phyloP scores from a whole-genome alignment of 2,888 invertebrate genomes.

The Peribatodes rhomboidaria region DNA sequence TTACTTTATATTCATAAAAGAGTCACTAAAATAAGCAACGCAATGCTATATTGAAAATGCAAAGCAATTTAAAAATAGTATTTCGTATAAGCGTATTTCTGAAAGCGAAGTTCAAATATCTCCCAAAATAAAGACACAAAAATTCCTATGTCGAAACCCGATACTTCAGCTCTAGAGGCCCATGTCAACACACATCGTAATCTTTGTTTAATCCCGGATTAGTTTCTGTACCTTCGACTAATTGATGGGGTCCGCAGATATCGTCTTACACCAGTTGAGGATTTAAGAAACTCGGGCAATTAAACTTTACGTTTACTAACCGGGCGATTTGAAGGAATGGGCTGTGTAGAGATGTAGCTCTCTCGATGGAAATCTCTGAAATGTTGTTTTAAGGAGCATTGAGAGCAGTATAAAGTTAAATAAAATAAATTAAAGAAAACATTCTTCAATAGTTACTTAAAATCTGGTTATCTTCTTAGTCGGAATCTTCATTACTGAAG shows the following conservation, averaged over 20 bases:
- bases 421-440: background rate
- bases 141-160: conserved; percentile 9
- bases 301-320: conserved; percentile 8
- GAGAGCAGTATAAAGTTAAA: background rate
- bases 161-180: conserved; percentile 23
- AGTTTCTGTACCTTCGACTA: conserved; percentile 26
- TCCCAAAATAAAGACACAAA: conserved; percentile 3
- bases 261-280: conserved; percentile 34
- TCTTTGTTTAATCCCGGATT: conserved; percentile 41
- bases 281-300: conserved; percentile 19
- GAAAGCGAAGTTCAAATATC: background rate
- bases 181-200: conserved; percentile 38
- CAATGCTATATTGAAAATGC: too few relatives aligned
- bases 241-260: conserved; percentile 35
- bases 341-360: too few relatives aligned
- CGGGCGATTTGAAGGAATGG: background rate
- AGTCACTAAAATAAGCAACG: too few relatives aligned
- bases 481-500: too few relatives aligned
- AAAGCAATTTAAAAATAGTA: too few relatives aligned
- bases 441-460: too few relatives aligned
- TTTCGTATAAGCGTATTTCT: too few relatives aligned
- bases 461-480: too few relatives aligned
- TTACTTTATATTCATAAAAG: too few relatives aligned
- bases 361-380: background rate
- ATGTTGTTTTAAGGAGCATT: background rate